Conservation (phyloP, 2,113 vertebrate genomes). For the Pogonocichla stellata region DNA sequence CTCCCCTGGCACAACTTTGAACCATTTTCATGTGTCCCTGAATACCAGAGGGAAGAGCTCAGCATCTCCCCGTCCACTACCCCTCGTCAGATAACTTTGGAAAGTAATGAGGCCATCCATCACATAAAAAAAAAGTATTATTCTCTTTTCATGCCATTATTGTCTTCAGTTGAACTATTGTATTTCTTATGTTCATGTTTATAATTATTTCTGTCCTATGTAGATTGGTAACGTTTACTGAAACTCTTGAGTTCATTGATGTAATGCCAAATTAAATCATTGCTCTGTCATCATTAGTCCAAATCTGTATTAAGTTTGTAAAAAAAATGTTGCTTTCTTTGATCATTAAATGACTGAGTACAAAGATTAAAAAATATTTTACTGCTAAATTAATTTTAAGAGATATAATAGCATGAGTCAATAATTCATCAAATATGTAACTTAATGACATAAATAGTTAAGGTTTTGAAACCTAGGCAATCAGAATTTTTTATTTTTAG, state of each 20-base stretch:
- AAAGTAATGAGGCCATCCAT: not conserved
- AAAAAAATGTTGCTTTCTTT: slow-evolving; percentile 3
- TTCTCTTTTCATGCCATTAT: not conserved
- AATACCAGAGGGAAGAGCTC: not conserved
- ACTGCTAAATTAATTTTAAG: not conserved
- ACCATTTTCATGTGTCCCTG: not conserved
- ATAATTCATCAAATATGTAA: not conserved
- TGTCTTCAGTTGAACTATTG: not conserved
- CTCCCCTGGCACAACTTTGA: not conserved
- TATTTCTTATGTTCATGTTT: not conserved
- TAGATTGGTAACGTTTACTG: not conserved
- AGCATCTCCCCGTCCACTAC: not conserved
- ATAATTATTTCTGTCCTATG: not conserved
- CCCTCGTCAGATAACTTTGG: not conserved
- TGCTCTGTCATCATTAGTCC: slow-evolving; percentile 27
- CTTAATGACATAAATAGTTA: not conserved
- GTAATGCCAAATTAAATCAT: slow-evolving; percentile 38
- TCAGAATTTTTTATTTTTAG: not conserved
- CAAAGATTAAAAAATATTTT: not conserved
- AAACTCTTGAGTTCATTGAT: not conserved
- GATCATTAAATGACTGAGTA: slow-evolving; percentile 4
- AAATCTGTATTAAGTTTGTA: not conserved
- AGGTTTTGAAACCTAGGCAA: not conserved
- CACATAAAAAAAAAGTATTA: not conserved
- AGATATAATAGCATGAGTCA: not conserved